Evolutionary conservation across 2,113 vertebrate species (phyloP), one percentile per base, ranked within the genome.

Genomic region (Bostrychus sinensis): DNA sequence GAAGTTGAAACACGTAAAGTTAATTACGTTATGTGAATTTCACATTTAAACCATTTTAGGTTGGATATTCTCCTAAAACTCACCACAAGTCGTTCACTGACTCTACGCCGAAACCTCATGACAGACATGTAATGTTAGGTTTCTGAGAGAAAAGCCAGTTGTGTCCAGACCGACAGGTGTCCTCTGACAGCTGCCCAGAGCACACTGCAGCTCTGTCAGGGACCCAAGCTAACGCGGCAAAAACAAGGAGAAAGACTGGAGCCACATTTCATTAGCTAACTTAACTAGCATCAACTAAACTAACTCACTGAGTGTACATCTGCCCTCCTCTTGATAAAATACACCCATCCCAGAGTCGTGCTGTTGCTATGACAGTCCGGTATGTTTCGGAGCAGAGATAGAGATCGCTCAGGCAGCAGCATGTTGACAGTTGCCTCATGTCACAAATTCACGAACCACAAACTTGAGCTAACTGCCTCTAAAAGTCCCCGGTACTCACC

Each of bases 351-450:
- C 30, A 11, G 32, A 2, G 12, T 11, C 16, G 26, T 34, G 51
- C 9, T 2, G 22, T 7, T 28, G 51, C n/a, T 20, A 17, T 20
- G 30, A 9, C 9, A 7, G 37, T 39, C 6, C 3, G 10, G 10
- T 9, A 13, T 1, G 14, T 13, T 12, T 39, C 11, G 14, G 37
- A 39, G 14, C 37, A 12, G 9, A 17, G 17, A 17, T 36, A 26
- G 8, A 1, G 16, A 3, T 46, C 38, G n/a, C n/a, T n/a, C n/a
- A n/a, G n/a, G n/a, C 19, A 3, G 53, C 61, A 42, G 60, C 25
- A 7, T 34, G 65, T 64, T 67, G 82, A 77, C 70, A 70, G 38
- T 26, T 42, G 1, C 72, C 67, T 55, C 83, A 80, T 82, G 76
- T 70, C 56, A 7, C 53, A 4, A 0, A 37, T 25, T n/a, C n/a